A percentile compares a stretch with the other conserved stretches of the same genome.
Evolutionary conservation across 2,797 vertebrate species (phyloP).

Genomic region (Liparis tanakae): DNA sequence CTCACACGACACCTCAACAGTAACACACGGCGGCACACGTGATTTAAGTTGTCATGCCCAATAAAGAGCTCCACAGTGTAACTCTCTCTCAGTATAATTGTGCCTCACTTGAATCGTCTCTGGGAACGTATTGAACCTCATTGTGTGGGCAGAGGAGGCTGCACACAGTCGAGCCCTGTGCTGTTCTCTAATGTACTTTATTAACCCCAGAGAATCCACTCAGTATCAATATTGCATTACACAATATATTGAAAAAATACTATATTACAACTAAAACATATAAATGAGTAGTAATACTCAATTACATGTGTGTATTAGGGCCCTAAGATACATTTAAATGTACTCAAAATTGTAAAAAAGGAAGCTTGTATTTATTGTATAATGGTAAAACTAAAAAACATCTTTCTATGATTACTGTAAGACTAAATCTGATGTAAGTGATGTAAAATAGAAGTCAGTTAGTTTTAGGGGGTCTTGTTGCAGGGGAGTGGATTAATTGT

Average conservation of each 20-base stretch:
- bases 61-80: not conserved
- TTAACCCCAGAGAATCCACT: too few relatives aligned
- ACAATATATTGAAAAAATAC: too few relatives aligned
- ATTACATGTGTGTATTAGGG: not conserved
- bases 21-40: not conserved
- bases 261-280: too few relatives aligned
- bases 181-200: not conserved
- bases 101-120: not conserved
- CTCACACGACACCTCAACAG: not conserved
- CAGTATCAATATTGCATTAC: too few relatives aligned
- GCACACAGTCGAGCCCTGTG: not conserved
- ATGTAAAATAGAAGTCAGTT: not conserved
- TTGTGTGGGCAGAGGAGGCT: not conserved
- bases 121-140: not conserved
- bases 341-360: not conserved
- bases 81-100: not conserved
- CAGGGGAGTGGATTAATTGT: not conserved
- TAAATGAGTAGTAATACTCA: not conserved
- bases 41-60: not conserved
- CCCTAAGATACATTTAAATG: not conserved
- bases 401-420: not conserved
- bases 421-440: not conserved
- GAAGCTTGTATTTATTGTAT: not conserved
- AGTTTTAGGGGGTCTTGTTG: not conserved
- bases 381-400: not conserved